Evolutionary conservation across 2,113 vertebrate species (phyloP).

Genomic region (Pluvialis apricaria): DNA sequence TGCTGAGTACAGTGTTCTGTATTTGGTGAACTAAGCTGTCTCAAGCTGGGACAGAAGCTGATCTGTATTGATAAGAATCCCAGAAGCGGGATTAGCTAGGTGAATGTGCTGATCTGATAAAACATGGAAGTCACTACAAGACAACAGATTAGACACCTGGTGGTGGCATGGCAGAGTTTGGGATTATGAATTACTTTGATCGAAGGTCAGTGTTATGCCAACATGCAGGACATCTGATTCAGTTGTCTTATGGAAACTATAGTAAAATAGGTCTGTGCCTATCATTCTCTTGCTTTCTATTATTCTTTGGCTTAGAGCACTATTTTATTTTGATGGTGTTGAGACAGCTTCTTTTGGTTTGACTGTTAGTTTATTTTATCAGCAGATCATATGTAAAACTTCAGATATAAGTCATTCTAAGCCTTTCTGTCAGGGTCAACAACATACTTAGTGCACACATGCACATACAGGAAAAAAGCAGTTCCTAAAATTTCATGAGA

Average conservation of each 20-base stretch:
- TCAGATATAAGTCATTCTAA: not conserved
- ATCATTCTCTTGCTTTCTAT: not conserved
- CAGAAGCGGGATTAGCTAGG: not conserved
- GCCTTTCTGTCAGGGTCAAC: not conserved
- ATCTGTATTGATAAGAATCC: not conserved
- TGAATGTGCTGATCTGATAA: not conserved
- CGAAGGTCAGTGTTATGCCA: not conserved
- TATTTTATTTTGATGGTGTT: not conserved
- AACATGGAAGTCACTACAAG: not conserved
- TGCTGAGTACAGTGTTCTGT: not conserved
- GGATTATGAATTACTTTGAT: not conserved
- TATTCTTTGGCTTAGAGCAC: not conserved
- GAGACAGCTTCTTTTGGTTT: not conserved
- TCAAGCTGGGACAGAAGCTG: not conserved
- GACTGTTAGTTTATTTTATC: not conserved
- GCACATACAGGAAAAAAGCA: not conserved
- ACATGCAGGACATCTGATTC: not conserved
- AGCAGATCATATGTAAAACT: not conserved
- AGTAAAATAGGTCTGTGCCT: not conserved
- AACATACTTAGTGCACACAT: not conserved
- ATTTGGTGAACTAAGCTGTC: not conserved
- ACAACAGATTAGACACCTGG: not conserved
- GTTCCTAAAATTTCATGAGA: constrained; percentile 29
- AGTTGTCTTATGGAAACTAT: not conserved
- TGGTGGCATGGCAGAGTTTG: not conserved